Evolutionary conservation across 1,140 invertebrate genomes (phyloP).

Genomic region (Heterodera carotae): DNA sequence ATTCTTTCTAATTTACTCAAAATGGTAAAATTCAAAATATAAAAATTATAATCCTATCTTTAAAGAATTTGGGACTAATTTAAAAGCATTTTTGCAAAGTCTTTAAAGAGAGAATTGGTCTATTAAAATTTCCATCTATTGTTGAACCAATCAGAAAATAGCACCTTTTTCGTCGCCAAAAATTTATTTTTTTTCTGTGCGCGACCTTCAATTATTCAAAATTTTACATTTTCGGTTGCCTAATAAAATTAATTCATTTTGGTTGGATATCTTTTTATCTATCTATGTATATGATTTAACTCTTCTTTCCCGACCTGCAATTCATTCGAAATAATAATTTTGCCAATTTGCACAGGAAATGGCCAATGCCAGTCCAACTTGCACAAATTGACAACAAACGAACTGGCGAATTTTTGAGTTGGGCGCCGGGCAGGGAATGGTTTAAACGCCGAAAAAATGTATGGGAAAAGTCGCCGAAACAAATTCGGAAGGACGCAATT

Average conservation of each 20-base stretch:
- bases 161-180: no score
- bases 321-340: neutral
- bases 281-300: no score
- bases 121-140: no score
- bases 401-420: neutral
- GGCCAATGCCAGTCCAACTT: neutral
- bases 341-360: neutral
- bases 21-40: slow-evolving; percentile 1
- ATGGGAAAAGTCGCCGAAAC: neutral
- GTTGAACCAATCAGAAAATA: no score
- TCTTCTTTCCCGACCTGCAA: no score
- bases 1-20: slow-evolving; percentile 24
- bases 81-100: no score
- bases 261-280: no score
- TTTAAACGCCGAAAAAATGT: neutral
- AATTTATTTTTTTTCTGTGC: no score
- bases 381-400: neutral
- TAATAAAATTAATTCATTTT: no score
- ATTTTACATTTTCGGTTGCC: no score
- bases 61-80: neutral
- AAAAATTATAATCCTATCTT: neutral
- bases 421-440: neutral
- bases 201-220: no score
- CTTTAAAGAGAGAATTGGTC: no score
- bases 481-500: neutral